Base-by-base conservation (phyloP, 2,113 vertebrate species). In the Tauraco erythrolophus region DNA sequence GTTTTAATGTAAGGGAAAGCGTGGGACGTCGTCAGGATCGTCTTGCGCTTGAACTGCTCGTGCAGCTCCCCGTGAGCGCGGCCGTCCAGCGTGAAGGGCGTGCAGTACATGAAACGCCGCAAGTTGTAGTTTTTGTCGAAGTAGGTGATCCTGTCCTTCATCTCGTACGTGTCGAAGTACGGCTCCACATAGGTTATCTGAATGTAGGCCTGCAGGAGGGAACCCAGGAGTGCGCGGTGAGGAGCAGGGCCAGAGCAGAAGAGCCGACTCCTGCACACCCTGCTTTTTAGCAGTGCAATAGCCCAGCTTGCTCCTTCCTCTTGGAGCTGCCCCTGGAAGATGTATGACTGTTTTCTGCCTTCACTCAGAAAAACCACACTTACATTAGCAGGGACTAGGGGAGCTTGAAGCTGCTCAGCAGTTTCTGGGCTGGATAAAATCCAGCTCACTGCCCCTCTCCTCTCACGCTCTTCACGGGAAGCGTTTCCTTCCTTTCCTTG, bases 1-100 rank as follows among this genome's bases (percentile, higher is more conserved):
- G 99, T 99, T 97, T 99, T 99, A 96, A 99, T 99, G 98, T 99
- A 99, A 13, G 99, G 99, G 97, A 99, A 99, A 33, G 99, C 99
- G 23, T 99, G 99, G 19, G 99, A 99, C 0, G 99, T 99, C 15
- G 99, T 99, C 71, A 99, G 98, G 97, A 99, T 99, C 30, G 99
- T 99, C 97, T 99, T 99, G 94, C 99, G 98, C 93, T 99, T 99
- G 98, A 98, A 99, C 97, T 99, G 99, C 89, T 99, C 99, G 9
- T 99, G 99, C 81, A 99, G 99, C 65, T 99, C 99, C 1, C 99
- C 99, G 7, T 99, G 99, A 14, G 99, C 99, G 10, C 99, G 98
- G 13, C 99, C 99, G 6, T 99, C 99, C 96, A 99, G 98, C 4
- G 99, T 99, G 98, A 99, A 99, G 30, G 99, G 99, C 0, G 99